Base-by-base conservation (phyloP, 92 coral and sea anemone genomes). In the Montipora capitata region DNA sequence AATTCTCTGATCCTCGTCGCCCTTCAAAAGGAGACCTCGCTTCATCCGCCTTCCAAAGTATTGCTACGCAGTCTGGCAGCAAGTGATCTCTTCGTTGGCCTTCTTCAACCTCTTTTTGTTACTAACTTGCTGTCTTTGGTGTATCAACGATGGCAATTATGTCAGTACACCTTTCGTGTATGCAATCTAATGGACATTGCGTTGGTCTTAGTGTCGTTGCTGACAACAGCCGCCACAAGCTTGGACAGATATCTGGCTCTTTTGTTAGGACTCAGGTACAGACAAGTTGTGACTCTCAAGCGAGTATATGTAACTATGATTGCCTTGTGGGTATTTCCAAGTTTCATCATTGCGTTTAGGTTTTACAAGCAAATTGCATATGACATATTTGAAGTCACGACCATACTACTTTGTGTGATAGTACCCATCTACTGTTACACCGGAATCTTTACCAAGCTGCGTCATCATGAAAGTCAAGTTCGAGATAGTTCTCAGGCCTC, bases 181-280 rank as follows among this genome's bases (percentile, higher is more conserved):
- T 48, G 10, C 52, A 2, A 0, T 48, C 10, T 48, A 15, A 13
- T 13, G 16, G n/a, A 0, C 16, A 0, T 0, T 10, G 11, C n/a
- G 15, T 15, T 57, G 11, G 4, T 10, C 11, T 10, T 10, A 57
- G 63, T 15, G 63, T 57, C 63, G 4, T 57, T 57, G 63, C 11
- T 10, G 13, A 64, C 72, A 78, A 11, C 44, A 54, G 43, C 83
- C 16, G 56, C 83, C 4, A 43, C 62, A 63, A 63, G 83, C 20
- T 9, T 78, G 61, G 72, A 78, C 83, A 42, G 83, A 62, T 72
- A 61, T 42, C 83, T 78, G 40, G 61, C 83, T 4, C 61, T 78
- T 56, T 17, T 78, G 72, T 20, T 15, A 13, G 63, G 52, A 48
- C 6, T 48, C 10, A 48, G 2, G 52, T 48, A 48, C 52, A 48